phyloP scores from a whole-genome alignment of 2,888 invertebrate genomes.

The Drosophila niveifrons region DNA sequence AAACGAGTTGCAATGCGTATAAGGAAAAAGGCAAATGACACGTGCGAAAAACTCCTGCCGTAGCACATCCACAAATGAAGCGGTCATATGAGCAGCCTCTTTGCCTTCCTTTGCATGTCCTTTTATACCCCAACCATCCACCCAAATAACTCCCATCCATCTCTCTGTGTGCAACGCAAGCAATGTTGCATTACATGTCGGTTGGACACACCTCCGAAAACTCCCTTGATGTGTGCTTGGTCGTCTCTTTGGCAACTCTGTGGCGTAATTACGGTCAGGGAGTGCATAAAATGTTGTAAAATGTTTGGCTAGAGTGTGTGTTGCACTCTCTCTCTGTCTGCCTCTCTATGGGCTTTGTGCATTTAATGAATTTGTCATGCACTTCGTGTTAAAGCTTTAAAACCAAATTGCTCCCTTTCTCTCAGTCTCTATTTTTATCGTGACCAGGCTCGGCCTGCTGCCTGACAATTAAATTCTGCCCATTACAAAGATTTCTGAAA shows the following conservation, averaged over 20 bases:
- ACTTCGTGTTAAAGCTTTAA: conserved; percentile 58
- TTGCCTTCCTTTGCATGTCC: neutral
- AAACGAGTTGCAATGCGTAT: conserved; percentile 11
- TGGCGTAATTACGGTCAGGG: conserved; percentile 74
- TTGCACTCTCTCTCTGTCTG: conserved; percentile 40
- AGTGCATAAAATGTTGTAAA: conserved; percentile 65
- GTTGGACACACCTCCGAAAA: conserved; percentile 52
- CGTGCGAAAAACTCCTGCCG: conserved; percentile 14
- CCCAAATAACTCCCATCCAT: conserved; percentile 1
- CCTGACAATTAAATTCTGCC: conserved; percentile 70
- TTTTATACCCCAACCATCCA: too few species aligned
- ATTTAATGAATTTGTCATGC: conserved; percentile 73
- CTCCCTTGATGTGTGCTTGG: neutral
- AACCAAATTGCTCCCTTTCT: conserved; percentile 15
- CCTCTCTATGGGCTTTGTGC: conserved; percentile 49
- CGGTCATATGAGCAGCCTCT: neutral
- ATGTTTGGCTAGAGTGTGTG: conserved; percentile 34
- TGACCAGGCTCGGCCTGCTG: conserved; percentile 1
- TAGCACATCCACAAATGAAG: conserved; percentile 12
- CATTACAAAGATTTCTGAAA: conserved; percentile 67
- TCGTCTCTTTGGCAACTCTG: conserved; percentile 45
- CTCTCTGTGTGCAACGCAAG: conserved; percentile 1
- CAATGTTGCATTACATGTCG: conserved; percentile 61
- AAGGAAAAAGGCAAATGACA: conserved; percentile 31
- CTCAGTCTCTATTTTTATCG: conserved; percentile 21